Base-by-base conservation (phyloP, 2,797 vertebrate species). In the Chiroxiphia lanceolata region DNA sequence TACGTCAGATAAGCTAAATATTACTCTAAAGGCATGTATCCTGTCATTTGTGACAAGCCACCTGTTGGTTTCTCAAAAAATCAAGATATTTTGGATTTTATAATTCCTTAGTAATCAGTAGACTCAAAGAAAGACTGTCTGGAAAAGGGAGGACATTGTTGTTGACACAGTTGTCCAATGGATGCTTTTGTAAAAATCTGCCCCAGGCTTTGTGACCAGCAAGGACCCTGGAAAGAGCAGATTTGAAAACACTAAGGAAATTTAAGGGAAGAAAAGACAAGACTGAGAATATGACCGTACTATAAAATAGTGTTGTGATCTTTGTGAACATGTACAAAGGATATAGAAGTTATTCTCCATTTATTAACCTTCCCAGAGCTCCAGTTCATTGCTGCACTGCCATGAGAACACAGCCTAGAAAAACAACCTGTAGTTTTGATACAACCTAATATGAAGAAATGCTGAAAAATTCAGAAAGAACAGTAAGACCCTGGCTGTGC, bases 401-500 rank as follows among this genome's bases (percentile, higher is more conserved):
- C 50, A 11, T 1, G 5, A 69, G 33, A 83, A 50, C 33, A 71
- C 12, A 65, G 27, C 19, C 8, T 63, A 54, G 15, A 64, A 83
- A 83, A 81, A 13, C 4, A 23, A 80, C 36, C 20, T 6, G 9
- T 8, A 22, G 13, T 38, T 82, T 31, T 71, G 40, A 45, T 11
- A 51, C 14, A 53, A 53, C 21, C 11, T 6, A 74, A 4, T 40
- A 33, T 31, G 16, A 93, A 53, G 34, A 77, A 91, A 83, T 31
- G 2, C 3, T 42, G 15, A 71, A 47, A 79, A 83, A 71, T 20
- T 81, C 26, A 70, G 20, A 53, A 59, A 47, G 48, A 72, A 42
- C 26, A 27, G 6, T 10, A n/a, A 72, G 36, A n/a, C 29, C 17
- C 4, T 0, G 0, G 7, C 11, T 83, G 15, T 1, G 1, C 8